Evolutionary conservation across 2,888 invertebrate genomes (phyloP).

Genomic region (Gonocerus acuteangulatus): DNA sequence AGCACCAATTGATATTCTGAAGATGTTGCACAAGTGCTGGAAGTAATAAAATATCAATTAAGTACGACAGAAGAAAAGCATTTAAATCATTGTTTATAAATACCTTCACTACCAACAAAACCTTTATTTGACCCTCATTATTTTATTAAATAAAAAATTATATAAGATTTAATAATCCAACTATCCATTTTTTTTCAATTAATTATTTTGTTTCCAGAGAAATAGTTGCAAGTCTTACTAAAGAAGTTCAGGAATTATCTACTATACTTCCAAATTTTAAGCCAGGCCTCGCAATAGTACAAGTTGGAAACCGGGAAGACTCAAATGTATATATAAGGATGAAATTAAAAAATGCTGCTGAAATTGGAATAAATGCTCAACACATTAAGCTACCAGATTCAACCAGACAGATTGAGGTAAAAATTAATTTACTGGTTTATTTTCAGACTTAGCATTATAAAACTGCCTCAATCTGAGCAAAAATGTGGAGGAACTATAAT

Average conservation of each 20-base stretch:
- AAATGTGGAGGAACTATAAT: too few species aligned
- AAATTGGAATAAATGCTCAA: constrained; percentile 77
- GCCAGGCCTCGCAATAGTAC: constrained; percentile 81
- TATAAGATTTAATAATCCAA: neutral
- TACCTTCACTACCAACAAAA: too few species aligned
- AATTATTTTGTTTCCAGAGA: too few species aligned
- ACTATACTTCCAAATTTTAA: constrained; percentile 46
- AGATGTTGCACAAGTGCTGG: too few species aligned
- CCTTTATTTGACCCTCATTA: too few species aligned
- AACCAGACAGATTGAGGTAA: constrained; percentile 71
- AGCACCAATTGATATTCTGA: too few species aligned
- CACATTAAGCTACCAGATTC: constrained; percentile 72
- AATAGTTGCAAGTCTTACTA: constrained; percentile 59
- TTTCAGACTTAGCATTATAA: neutral
- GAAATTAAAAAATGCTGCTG: constrained; percentile 86
- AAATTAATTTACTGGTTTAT: neutral
- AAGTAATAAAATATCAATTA: too few species aligned
- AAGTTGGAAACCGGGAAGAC: constrained; percentile 93
- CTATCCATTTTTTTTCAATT: neutral
- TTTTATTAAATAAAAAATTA: neutral
- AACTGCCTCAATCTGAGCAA: too few species aligned
- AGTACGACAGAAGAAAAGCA: too few species aligned
- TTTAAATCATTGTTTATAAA: too few species aligned
- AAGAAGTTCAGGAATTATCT: constrained; percentile 54
- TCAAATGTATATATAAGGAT: constrained; percentile 97